Percentiles rank a stretch among this genome's conserved stretches.
phyloP scores from a whole-genome alignment of 2,797 vertebrate genomes.

The Momotus momota region DNA sequence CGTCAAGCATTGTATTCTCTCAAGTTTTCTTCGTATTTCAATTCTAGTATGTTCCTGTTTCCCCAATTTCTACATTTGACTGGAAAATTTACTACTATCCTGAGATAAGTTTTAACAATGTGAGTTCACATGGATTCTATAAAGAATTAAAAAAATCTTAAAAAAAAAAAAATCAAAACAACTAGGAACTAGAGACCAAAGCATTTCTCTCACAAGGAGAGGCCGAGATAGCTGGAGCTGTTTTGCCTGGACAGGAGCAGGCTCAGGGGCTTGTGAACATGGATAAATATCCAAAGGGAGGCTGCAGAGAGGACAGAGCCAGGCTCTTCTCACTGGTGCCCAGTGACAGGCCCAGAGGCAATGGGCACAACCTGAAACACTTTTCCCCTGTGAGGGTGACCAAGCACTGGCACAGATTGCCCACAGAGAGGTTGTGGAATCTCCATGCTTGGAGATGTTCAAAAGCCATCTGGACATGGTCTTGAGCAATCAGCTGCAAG shows the following conservation, averaged over 20 bases:
- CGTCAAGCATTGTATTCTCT: background rate
- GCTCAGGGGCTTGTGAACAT: rapidly evolving
- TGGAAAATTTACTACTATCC: too few species aligned
- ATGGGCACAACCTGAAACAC: too few species aligned
- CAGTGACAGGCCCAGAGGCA: too few species aligned
- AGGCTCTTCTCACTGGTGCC: background rate
- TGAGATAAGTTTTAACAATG: background rate
- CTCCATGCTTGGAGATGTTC: background rate
- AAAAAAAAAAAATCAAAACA: background rate
- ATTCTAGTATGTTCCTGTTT: background rate
- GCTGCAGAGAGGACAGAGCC: background rate
- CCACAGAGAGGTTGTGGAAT: background rate
- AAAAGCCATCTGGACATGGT: background rate
- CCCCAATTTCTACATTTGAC: background rate
- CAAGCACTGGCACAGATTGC: too few species aligned
- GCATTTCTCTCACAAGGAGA: background rate
- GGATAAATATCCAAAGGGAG: background rate
- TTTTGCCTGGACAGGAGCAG: background rate
- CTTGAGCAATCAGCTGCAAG: background rate
- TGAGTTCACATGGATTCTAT: background rate
- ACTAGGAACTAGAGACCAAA: background rate
- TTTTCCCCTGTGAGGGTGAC: too few species aligned
- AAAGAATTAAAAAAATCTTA: background rate
- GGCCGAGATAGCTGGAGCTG: background rate
- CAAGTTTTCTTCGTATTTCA: background rate